phyloP scores from a whole-genome alignment of 2,113 vertebrate species.

The Henicopernis longicauda region DNA sequence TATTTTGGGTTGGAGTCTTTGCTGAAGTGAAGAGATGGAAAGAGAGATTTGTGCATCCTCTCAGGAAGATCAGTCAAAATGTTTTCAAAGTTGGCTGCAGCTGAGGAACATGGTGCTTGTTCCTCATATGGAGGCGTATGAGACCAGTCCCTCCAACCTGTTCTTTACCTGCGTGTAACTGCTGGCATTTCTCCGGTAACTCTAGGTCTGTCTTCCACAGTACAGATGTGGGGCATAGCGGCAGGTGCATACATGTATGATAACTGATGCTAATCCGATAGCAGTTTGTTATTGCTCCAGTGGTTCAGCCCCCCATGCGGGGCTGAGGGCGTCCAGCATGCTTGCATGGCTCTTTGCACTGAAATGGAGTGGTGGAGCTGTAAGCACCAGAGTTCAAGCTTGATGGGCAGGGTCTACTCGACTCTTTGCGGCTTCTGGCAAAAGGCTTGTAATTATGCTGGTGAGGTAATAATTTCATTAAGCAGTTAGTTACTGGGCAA shows the following conservation, averaged over 20 bases:
- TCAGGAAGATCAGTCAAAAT: not conserved
- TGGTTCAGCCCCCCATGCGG: accelerated
- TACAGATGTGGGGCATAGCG: accelerated
- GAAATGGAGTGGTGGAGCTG: not conserved
- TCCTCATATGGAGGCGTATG: accelerated
- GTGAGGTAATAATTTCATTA: not conserved
- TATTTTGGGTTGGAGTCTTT: not conserved
- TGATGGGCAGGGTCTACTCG: not conserved
- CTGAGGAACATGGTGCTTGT: not conserved
- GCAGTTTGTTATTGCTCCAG: not conserved
- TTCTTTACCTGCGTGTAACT: not conserved
- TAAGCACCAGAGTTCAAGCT: not conserved
- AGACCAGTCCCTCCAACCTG: not conserved
- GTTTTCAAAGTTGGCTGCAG: not conserved
- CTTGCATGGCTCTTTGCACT: not conserved
- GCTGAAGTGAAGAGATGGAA: not conserved
- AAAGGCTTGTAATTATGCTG: not conserved
- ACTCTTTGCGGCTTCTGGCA: not conserved
- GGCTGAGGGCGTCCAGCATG: not conserved
- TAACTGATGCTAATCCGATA: not conserved
- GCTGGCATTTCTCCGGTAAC: not conserved
- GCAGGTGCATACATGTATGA: not conserved
- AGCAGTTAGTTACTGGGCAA: not conserved
- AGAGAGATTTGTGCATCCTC: not conserved
- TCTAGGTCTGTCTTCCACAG: not conserved